Evolutionary conservation across 2,888 invertebrate species (phyloP), one percentile per base, ranked within the genome.

Genomic region (Tetragonula carbonaria): DNA sequence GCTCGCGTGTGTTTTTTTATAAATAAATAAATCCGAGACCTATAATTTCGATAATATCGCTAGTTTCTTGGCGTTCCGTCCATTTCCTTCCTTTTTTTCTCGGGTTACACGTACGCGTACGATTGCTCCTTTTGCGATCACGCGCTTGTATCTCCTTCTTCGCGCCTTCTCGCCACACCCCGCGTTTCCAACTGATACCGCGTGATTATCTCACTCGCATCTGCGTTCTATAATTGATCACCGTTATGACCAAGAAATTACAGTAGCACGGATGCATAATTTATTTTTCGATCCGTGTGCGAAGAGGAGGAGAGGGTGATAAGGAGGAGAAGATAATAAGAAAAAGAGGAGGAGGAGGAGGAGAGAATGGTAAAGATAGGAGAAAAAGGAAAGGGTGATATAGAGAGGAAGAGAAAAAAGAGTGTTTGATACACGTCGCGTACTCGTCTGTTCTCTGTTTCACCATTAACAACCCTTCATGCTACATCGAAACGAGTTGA

Each of bases 261-360:
- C 70, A 38, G 59, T n/a, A 62, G 23, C 59, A 11, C 33, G 72
- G 72, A 72, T 62, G 23, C 59, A 50, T 72, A 57, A 72, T 59
- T 72, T 13, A 18, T 73, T 62, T 62, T 62, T 73, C 72, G 59
- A 62, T 21, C 72, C 21, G 21, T 51, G 16, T 18, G 38, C 38
- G 38, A 38, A 38, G 8, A 1, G 38, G 38, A 0, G 6, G 38
- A 38, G 38, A 33, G 2, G 3, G 33, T 33, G 33, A 33, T 23
- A 38, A 1, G 38, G 38, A 0, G 6, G 38, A 38, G 45, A 45
- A 1, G 28, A 28, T 28, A 28, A 28, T 28, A 28, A 28, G 28
- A 28, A 59, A 28, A 2, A n/a, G n/a, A n/a, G 23, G 28, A 28
- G 28, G 28, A 28, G 28, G 28, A 28, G 28, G 28, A 28, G 28